Base-by-base conservation (phyloP, 2,113 vertebrate species). In the Tyto alba region DNA sequence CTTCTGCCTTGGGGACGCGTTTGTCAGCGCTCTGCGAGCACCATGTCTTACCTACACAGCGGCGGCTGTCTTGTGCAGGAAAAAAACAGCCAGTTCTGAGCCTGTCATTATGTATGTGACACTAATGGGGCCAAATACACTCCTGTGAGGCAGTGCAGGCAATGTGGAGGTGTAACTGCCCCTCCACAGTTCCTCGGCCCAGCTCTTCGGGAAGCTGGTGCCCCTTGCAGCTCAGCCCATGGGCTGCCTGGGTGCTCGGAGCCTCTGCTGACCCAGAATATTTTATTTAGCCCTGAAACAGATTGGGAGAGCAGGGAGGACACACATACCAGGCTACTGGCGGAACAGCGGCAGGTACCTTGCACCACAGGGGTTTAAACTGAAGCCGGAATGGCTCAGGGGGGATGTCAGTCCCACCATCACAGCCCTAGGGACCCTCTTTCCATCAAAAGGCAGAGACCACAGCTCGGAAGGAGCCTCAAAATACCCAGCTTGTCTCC, bases 221-320 rank as follows among this genome's bases (percentile, higher is more conserved):
- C 10, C 15, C 55, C 22, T 62, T 18, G 10, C 40, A 53, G 34
- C 38, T 32, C 3, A 32, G 32, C 26, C 26, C 21, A 16, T 5
- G 3, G 32, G 27, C n/a, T 57, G 43, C n/a, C n/a, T n/a, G n/a
- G n/a, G n/a, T n/a, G n/a, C 48, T 45, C 1, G 0, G 17, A 11
- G 59, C 57, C 69, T 45, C 30, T 13, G 13, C 26, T 5, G 3
- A 30, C 29, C 29, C 52, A 7, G 23, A 67, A 12, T 16, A 10
- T 41, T 67, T 25, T 36, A 20, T 19, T 48, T 41, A 57, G n/a
- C 52, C 41, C 36, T 29, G 29, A 57, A 25, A 22, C 19, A 34
- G 17, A 4, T 8, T 15, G 30, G 36, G 43, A 40, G 29, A 30
- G 72, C 13, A 18, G 38, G 11, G 66, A 69, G 40, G 56, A 53